Base-by-base conservation (phyloP, 2,888 invertebrate genomes). In the Torymus auratus region DNA sequence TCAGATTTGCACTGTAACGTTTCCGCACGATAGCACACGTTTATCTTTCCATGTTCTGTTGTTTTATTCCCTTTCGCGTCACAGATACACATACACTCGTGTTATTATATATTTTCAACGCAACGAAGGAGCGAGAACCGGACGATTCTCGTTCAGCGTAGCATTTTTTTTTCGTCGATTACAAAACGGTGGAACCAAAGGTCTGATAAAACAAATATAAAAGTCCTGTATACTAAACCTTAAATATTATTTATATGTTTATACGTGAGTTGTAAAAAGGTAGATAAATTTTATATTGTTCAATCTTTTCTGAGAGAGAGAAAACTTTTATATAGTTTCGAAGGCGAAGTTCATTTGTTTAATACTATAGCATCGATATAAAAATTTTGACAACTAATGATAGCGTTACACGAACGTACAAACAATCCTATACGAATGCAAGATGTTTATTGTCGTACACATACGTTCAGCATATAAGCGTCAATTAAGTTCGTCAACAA, bases 231-330 rank as follows among this genome's bases (percentile, higher is more conserved):
- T 64, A 70, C 50, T 76, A 56, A 76, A 72, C 20, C 55, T 62
- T 73, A 55, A 78, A 68, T 78, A 75, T 78, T 76, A 67, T 80
- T 80, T 75, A 78, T 75, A 75, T 80, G 75, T 81, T 78, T 78
- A 75, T 74, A 78, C 28, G 72, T 60, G 55, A 64, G 52, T 81
- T 78, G 60, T 70, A 72, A 67, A 62, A 53, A 68, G 23, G 13
- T 67, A 50, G 61, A 78, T 65, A 60, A 64, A 74, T 74, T 81
- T 78, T 75, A 75, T 71, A 81, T 78, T 55, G 55, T 78, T 78
- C 62, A 15, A 70, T 73, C 2, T 70, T 73, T 78, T 68, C 28
- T 52, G 68, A 67, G 17, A 62, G 28, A 28, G 1, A 41, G 7
- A 62, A 56, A 58, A 50, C 23, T 61, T 70, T 64, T 69, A 69